Percentiles rank a stretch among this genome's conserved stretches.
Evolutionary conservation across 2,113 vertebrate genomes (phyloP).

Genomic region (Nothobranchius furzeri): DNA sequence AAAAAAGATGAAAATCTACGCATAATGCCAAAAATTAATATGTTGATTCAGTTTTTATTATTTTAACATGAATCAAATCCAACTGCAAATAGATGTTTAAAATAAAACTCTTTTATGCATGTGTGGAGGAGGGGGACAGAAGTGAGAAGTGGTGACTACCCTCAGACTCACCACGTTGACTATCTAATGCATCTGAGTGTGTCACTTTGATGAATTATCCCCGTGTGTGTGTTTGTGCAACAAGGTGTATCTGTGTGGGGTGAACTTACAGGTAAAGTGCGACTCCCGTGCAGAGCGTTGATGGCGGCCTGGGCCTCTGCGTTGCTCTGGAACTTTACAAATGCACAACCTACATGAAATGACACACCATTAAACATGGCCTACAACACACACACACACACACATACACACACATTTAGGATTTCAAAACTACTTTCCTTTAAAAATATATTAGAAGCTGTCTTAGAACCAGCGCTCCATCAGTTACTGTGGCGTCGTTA

Average conservation of each 20-base stretch:
- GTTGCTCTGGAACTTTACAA: constrained; percentile 83
- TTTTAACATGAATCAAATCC: neutral
- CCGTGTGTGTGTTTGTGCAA: constrained; percentile 19
- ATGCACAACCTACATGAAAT: constrained; percentile 77
- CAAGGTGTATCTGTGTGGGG: neutral
- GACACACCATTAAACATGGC: constrained; percentile 51
- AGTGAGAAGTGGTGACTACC: constrained; percentile 59
- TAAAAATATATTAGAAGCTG: constrained; percentile 72
- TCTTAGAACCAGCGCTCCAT: constrained; percentile 63
- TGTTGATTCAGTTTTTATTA: neutral
- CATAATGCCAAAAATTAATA: too few relatives aligned
- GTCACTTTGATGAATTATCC: constrained; percentile 17
- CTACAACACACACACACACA: constrained; percentile 25
- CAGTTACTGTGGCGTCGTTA: constrained; percentile 70
- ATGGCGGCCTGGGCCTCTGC: constrained; percentile 81
- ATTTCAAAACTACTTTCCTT: constrained; percentile 55
- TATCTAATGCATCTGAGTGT: constrained; percentile 41
- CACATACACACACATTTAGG: constrained; percentile 7
- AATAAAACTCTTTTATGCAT: constrained; percentile 11
- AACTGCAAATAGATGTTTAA: neutral
- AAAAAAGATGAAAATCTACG: too few relatives aligned
- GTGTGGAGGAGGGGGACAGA: constrained; percentile 46
- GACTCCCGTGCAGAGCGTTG: constrained; percentile 79
- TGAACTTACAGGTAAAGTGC: constrained; percentile 78
- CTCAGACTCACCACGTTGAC: constrained; percentile 59